phyloP scores from a whole-genome alignment of 2,113 vertebrate species.

The Anthoscopus minutus region DNA sequence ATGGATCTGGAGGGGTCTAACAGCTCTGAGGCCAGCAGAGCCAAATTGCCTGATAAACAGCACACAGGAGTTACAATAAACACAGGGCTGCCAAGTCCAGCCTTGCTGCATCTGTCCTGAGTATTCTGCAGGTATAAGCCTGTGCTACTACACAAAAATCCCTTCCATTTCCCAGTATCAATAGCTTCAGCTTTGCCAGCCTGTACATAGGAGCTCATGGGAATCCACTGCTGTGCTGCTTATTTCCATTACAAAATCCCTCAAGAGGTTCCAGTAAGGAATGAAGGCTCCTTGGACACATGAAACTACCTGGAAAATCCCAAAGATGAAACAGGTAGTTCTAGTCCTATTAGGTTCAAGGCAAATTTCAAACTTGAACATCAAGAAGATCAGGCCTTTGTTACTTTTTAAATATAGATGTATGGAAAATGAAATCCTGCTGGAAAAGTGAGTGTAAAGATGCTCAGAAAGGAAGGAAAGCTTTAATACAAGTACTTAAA shows the following conservation, averaged over 20 bases:
- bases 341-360: neutral
- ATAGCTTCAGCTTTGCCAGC: neutral
- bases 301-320: conserved; percentile 27
- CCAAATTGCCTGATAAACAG: neutral
- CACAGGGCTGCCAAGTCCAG: neutral
- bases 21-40: neutral
- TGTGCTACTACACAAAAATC: neutral
- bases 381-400: neutral
- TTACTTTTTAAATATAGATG: conserved; percentile 9
- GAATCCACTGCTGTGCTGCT: neutral
- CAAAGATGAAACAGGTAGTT: neutral
- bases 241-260: conserved; percentile 23
- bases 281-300: neutral
- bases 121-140: neutral
- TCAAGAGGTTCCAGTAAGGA: conserved; percentile 8
- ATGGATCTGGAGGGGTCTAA: neutral
- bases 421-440: neutral
- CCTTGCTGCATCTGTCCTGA: neutral
- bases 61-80: neutral
- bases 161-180: neutral
- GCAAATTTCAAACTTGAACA: conserved; percentile 21
- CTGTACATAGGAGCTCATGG: neutral
- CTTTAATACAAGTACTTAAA: neutral
- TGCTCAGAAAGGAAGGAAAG: neutral
- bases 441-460: neutral